Conservation (phyloP, 2,113 vertebrate genomes). For the Pelecanus crispus region DNA sequence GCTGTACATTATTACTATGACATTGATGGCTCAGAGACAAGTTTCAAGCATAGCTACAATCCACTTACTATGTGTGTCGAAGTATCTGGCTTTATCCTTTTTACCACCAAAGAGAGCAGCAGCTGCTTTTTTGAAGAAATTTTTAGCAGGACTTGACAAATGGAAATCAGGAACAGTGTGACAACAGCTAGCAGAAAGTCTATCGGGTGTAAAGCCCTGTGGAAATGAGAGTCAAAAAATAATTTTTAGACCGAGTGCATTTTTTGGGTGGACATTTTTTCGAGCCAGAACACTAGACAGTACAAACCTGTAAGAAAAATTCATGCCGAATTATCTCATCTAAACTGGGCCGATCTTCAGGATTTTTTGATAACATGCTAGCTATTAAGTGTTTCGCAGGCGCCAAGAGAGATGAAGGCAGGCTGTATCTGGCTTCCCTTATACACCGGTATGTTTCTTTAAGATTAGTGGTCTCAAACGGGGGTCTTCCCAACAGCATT, state of each 20-base stretch:
- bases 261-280: background rate
- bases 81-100: slow-evolving; percentile 96
- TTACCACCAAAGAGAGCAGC: slow-evolving; percentile 95
- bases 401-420: slow-evolving; percentile 87
- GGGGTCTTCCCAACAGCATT: slow-evolving; percentile 93
- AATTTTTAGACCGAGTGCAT: background rate
- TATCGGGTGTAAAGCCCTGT: slow-evolving; percentile 95
- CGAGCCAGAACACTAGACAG: background rate
- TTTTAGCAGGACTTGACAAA: slow-evolving; percentile 94
- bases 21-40: background rate
- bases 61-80: slow-evolving; percentile 91
- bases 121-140: slow-evolving; percentile 96
- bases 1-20: background rate
- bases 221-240: background rate
- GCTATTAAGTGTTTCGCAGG: slow-evolving; percentile 91
- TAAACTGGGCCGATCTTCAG: slow-evolving; percentile 88
- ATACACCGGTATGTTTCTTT: slow-evolving; percentile 97
- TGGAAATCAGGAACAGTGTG: slow-evolving; percentile 95
- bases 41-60: background rate
- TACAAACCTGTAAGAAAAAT: slow-evolving; percentile 90
- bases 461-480: slow-evolving; percentile 96
- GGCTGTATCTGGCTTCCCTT: slow-evolving; percentile 89
- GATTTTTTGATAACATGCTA: slow-evolving; percentile 90
- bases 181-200: slow-evolving; percentile 90
- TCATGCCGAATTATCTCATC: slow-evolving; percentile 92